These are phyloP conservation scores for Drosophila nigromelanica DNA, from an alignment of 1,140 invertebrate species.

Conservation along the genomic window DNA sequence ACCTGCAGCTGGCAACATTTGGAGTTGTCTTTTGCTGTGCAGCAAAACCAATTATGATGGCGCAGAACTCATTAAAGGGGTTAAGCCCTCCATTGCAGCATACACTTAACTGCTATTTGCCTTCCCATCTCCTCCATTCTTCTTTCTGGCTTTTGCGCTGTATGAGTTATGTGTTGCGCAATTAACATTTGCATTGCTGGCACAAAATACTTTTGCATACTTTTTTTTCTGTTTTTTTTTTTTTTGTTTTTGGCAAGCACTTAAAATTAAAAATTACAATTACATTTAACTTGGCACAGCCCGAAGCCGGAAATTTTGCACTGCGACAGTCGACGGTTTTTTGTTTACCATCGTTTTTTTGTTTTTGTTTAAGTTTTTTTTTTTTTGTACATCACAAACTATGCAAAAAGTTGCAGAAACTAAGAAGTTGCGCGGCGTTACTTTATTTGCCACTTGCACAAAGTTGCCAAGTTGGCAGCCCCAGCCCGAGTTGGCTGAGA, in stretches of 20 bases:
- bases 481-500: conserved; percentile 45
- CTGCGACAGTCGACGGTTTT: conserved; percentile 47
- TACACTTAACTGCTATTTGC: conserved; percentile 33
- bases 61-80: conserved; percentile 51
- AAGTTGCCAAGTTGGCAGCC: conserved; percentile 56
- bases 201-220: conserved; percentile 65
- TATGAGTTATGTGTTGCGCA: conserved; percentile 79
- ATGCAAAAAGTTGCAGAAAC: conserved; percentile 31
- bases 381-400: conserved; percentile 2
- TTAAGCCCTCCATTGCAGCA: conserved; percentile 27
- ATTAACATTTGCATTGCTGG: conserved; percentile 80
- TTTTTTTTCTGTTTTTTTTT: conserved; percentile 7
- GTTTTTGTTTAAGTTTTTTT: neutral
- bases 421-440: conserved; percentile 52
- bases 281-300: conserved; percentile 77
- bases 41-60: conserved; percentile 52
- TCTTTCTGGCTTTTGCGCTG: neutral
- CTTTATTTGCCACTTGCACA: conserved; percentile 71
- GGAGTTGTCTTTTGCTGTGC: conserved; percentile 22
- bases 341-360: conserved; percentile 33
- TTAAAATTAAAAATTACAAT: conserved; percentile 82
- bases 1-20: conserved; percentile 41
- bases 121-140: neutral
- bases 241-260: conserved; percentile 64
- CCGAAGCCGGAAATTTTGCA: conserved; percentile 41